A percentile compares a stretch with the other conserved stretches of the same genome.
These are phyloP conservation scores for Xylocampa areola DNA, from an alignment of 2,888 invertebrate genomes.

Conservation along the genomic window DNA sequence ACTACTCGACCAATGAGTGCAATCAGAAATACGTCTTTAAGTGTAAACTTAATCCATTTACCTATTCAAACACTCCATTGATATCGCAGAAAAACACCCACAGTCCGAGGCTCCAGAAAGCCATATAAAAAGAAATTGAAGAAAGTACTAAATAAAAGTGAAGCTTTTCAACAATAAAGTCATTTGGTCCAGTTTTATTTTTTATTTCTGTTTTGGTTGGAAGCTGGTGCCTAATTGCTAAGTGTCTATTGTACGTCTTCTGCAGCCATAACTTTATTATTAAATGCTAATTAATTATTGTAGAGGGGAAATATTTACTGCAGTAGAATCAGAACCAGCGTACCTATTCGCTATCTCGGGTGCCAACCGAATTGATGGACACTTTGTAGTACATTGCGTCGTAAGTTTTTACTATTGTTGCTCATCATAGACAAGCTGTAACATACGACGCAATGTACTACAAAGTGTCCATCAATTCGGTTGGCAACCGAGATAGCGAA, in stretches of 20 bases:
- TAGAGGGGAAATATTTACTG: slow-evolving; percentile 14
- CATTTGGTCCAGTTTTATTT: slow-evolving; percentile 24
- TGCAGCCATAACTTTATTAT: slow-evolving; percentile 53
- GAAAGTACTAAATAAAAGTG: slow-evolving; percentile 49
- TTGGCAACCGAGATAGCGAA: too few species aligned
- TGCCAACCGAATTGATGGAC: too few species aligned
- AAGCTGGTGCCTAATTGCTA: slow-evolving; percentile 43
- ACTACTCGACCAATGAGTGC: too few species aligned
- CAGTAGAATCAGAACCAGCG: not conserved
- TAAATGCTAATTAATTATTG: slow-evolving; percentile 55
- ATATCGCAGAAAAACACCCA: slow-evolving; percentile 15
- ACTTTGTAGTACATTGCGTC: too few species aligned
- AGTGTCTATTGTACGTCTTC: slow-evolving; percentile 54
- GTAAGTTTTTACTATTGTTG: too few species aligned
- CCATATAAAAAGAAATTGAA: slow-evolving; percentile 8
- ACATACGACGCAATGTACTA: too few species aligned
- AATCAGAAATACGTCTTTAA: too few species aligned
- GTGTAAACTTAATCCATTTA: too few species aligned
- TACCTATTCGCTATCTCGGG: too few species aligned
- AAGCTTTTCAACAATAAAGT: slow-evolving; percentile 35
- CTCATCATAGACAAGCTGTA: too few species aligned
- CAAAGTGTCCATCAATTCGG: too few species aligned
- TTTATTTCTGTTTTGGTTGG: slow-evolving; percentile 44
- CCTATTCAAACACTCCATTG: too few species aligned
- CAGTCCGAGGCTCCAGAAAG: slow-evolving; percentile 9